Base-by-base conservation (phyloP, 2,888 invertebrate species). In the Cistogaster globosa region DNA sequence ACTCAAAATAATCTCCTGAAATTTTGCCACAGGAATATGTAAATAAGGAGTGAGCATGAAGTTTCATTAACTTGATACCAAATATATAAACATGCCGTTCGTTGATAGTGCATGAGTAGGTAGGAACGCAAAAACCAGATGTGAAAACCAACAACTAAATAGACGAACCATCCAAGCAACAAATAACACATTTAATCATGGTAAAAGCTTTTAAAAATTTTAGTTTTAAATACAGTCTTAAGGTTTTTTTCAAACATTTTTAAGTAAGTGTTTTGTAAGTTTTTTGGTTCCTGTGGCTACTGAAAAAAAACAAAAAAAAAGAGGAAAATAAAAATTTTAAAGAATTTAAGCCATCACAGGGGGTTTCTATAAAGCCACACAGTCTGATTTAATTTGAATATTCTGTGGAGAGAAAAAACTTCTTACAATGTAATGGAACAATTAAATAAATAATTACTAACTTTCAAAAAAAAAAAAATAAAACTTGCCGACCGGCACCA, bases 141-240 rank as follows among this genome's bases (percentile, higher is more conserved):
- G 57, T 63, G 36, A 1, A 51, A 16, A 51, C 45, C 26, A 45
- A 22, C 55, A 38, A 42, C 4, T 7, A 11, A 42, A 11, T 4
- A 2, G 55, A 53, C 38, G 32, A 38, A 18, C 62, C 58, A 42
- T 12, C 42, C 22, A 51, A 77, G 38, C 62, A 67, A 45, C 20
- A 58, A 22, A 51, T 36, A 65, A 45, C 68, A 67, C 53, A 77
- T 72, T 76, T 86, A 77, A 77, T 86, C 80, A 67, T 71, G 53
- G 69, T 83, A 83, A 83, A 80, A 86, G 78, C 84, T 71, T 76
- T 45, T 71, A 83, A 83, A 51, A 63, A 79, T 53, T 42, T 26
- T 16, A 76, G n/a, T 55, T 71, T 48, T 26, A 75, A 63, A 74
- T 51, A 42, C 26, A 57, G n/a, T 71, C 18, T 45, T 18, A 22